These are phyloP conservation scores for Phallusia fumigata DNA, from an alignment of 23 tunicate genomes.

Conservation along the genomic window DNA sequence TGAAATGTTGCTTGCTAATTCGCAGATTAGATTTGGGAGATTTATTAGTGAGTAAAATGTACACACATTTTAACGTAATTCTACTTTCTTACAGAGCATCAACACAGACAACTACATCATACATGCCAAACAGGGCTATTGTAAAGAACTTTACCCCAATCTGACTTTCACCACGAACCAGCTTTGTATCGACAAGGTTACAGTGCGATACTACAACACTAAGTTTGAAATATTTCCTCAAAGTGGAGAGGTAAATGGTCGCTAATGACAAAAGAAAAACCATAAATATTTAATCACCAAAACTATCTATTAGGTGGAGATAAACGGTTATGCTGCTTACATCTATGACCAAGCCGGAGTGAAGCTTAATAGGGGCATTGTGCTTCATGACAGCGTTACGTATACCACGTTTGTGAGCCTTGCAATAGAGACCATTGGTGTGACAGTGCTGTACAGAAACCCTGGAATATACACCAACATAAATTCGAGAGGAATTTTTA, in stretches of 20 bases:
- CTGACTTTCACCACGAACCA: neutral
- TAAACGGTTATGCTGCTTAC: neutral
- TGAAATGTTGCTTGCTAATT: too few species aligned
- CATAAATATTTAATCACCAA: neutral
- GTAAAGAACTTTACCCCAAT: conserved; percentile 10
- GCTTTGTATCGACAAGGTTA: conserved; percentile 19
- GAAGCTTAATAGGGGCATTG: neutral
- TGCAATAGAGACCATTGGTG: neutral
- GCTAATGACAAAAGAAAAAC: too few species aligned
- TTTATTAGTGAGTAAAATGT: too few species aligned
- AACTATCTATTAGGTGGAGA: neutral
- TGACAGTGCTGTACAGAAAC: conserved; percentile 3
- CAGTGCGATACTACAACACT: neutral
- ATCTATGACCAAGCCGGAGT: conserved; percentile 18
- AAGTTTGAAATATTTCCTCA: neutral
- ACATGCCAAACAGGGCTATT: neutral
- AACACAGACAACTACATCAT: conserved; percentile 11
- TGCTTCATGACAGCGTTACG: neutral
- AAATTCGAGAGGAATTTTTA: conserved; percentile 4
- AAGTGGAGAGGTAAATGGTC: conserved; percentile 14
- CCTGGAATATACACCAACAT: neutral
- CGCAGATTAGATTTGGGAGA: too few species aligned
- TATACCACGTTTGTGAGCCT: neutral
- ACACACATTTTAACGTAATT: neutral
- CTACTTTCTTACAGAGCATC: neutral